These are phyloP conservation scores for Pachymerium ferrugineum DNA, from an alignment of 2,888 invertebrate species.

Conservation along the genomic window DNA sequence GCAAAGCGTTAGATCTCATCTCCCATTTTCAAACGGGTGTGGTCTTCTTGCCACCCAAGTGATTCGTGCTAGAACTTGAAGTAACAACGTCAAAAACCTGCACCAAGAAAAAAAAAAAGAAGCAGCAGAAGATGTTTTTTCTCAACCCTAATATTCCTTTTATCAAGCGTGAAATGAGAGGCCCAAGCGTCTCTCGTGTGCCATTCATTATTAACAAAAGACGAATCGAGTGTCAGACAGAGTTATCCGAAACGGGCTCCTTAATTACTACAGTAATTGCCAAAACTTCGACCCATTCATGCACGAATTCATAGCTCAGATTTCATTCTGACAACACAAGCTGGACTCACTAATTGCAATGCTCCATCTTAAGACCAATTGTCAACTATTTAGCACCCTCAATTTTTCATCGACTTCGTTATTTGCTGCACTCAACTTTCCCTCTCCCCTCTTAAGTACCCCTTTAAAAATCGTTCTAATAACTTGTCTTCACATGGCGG, in stretches of 20 bases:
- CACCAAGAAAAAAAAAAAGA: neutral
- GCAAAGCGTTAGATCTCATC: no score
- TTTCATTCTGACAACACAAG: neutral
- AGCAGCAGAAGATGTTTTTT: no score
- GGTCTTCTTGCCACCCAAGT: no score
- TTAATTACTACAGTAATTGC: neutral
- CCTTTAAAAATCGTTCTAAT: neutral
- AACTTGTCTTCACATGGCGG: neutral
- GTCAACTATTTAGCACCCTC: neutral
- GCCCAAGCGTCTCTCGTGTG: neutral
- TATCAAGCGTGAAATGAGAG: constrained; percentile 14
- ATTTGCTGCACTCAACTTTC: neutral
- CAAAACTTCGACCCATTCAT: neutral
- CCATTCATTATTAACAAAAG: constrained; percentile 21
- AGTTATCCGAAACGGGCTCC: constrained; percentile 1
- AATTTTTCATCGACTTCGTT: neutral
- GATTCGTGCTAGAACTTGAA: no score
- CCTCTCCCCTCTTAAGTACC: no score
- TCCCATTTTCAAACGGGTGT: no score
- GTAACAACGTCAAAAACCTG: no score
- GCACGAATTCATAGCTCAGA: neutral
- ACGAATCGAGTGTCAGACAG: neutral
- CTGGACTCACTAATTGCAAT: neutral
- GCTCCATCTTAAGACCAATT: neutral
- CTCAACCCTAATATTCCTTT: neutral